phyloP scores from a whole-genome alignment of 2,113 vertebrate genomes.

The Corydoras maculifer region DNA sequence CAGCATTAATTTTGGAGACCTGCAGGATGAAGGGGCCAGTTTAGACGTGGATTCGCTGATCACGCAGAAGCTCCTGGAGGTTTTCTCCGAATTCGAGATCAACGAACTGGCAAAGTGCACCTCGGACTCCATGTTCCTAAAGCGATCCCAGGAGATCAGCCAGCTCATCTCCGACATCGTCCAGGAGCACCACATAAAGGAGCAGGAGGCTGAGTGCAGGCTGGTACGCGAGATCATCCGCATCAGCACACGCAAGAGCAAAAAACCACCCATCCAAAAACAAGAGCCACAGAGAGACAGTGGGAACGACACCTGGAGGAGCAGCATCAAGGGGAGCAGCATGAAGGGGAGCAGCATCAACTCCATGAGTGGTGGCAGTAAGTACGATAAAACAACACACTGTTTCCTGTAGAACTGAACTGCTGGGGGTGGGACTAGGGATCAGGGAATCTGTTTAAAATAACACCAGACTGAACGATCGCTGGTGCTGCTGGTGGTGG shows the following conservation, averaged over 20 bases:
- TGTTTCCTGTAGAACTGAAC: neutral
- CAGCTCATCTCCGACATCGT: constrained; percentile 89
- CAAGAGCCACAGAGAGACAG: constrained; percentile 70
- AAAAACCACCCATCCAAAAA: constrained; percentile 49
- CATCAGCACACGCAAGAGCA: constrained; percentile 84
- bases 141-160: constrained; percentile 86
- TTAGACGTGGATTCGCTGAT: constrained; percentile 86
- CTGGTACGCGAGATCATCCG: constrained; percentile 91
- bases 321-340: constrained; percentile 53
- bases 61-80: constrained; percentile 86
- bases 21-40: constrained; percentile 57
- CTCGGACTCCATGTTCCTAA: constrained; percentile 87
- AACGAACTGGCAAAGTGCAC: constrained; percentile 92
- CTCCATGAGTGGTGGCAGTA: constrained; percentile 80
- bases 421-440: too few relatives aligned
- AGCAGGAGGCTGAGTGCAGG: constrained; percentile 88
- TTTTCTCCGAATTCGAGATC: constrained; percentile 94
- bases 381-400: constrained; percentile 7
- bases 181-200: constrained; percentile 77
- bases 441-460: too few relatives aligned
- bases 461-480: too few relatives aligned
- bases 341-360: constrained; percentile 60
- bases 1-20: constrained; percentile 64
- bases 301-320: constrained; percentile 85
- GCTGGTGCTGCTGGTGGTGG: too few relatives aligned